Evolutionary conservation across 2,888 invertebrate species (phyloP), one percentile per base, ranked within the genome.

Genomic region (Hypsopygia costalis): DNA sequence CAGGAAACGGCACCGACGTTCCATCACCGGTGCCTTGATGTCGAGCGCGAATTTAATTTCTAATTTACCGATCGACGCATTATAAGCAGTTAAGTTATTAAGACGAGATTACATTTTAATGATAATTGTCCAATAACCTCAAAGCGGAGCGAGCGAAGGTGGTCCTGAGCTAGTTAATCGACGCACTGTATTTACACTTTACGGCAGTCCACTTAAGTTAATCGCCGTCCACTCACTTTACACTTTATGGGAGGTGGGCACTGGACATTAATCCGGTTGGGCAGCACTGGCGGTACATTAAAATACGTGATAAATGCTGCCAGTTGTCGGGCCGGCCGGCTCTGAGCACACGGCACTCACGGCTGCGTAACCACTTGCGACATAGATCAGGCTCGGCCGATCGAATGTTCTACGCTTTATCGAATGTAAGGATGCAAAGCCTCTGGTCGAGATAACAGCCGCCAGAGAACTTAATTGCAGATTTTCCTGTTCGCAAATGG

Each of bases 31-130:
- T 20, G 9, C 8, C 34, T 27, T 40, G 20, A 39, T 44, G 40
- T 38, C 32, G 44, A 44, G 21, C 41, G 22, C 37, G 37, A 45
- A 42, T 40, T 41, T 49, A 21, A 42, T 44, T 41, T 40, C 38
- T 46, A 44, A 47, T 44, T 47, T 43, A 34, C 41, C 37, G 40
- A 40, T 16, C 27, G 39, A 39, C 36, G 36, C 16, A 16, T 16
- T 47, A 37, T 41, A 39, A 39, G 47, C 47, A 49, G 50, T 53
- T 52, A 48, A 52, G 52, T 52, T 52, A 51, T 51, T 54, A 53
- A 48, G 43, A 45, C 43, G 42, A 51, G 58, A 46, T 49, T 51
- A 53, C 54, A 49, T 48, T 57, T 55, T 55, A 55, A 54, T 52
- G 50, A 41, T 46, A 48, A 41, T 42, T 46, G 45, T 44, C 49